These are phyloP conservation scores for Petrolisthes cinctipes DNA, from an alignment of 2,888 invertebrate genomes.

Conservation along the genomic window DNA sequence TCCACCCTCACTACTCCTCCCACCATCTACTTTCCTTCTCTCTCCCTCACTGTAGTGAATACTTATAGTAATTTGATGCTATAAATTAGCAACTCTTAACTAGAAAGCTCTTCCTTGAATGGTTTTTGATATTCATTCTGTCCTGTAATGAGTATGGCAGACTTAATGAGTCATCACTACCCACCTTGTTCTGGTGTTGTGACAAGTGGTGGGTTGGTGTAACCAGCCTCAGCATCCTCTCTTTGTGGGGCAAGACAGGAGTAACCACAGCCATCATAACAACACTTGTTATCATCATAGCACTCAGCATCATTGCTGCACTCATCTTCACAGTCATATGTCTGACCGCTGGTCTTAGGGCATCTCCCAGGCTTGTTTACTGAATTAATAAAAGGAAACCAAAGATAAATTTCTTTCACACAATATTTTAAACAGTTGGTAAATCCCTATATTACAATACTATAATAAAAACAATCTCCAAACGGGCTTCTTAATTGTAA, in stretches of 20 bases:
- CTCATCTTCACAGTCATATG: constrained; percentile 77
- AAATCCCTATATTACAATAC: no score
- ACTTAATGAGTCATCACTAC: no score
- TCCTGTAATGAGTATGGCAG: no score
- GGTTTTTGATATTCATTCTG: no score
- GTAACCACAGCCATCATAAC: constrained; percentile 81
- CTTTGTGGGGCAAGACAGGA: constrained; percentile 77
- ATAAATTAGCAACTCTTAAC: background rate
- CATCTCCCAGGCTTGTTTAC: constrained; percentile 79
- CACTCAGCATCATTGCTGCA: constrained; percentile 88
- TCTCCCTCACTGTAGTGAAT: no score
- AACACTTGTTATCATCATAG: constrained; percentile 83
- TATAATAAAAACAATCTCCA: no score
- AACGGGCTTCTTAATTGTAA: no score
- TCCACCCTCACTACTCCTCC: background rate
- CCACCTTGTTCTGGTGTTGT: constrained; percentile 27
- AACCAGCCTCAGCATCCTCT: constrained; percentile 49
- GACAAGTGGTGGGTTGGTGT: constrained; percentile 32
- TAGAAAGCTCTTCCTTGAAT: no score
- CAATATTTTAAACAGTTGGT: background rate
- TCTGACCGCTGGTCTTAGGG: constrained; percentile 73
- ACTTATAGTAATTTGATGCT: background rate
- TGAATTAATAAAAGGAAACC: constrained; percentile 17
- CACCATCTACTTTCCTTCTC: background rate
- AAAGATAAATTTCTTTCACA: background rate